Evolutionary conservation across 2,888 invertebrate species (phyloP), one percentile per base, ranked within the genome.

Genomic region (Mythimna pallens): DNA sequence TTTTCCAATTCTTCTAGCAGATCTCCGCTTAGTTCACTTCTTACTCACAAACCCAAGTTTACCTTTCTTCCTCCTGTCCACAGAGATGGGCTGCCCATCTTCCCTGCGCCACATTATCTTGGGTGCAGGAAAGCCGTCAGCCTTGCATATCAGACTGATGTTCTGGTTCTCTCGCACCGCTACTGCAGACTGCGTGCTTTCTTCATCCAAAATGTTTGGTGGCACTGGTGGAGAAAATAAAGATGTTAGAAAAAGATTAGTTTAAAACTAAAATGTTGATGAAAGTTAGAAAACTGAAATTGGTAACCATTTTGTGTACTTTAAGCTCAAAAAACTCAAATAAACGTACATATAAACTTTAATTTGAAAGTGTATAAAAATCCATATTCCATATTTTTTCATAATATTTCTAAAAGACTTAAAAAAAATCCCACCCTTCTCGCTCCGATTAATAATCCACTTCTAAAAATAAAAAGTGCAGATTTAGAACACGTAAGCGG

Each of bases 131-230:
- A 98, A 98, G 61, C 99, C 99, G 88, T 98, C 98, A 30, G 98
- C 98, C 90, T 98, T 98, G 94, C 99, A 99, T 71, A 98, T 98
- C 90, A 99, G 97, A 81, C 98, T 99, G 86, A 99, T 98, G 93
- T 99, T 99, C 94, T 99, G 99, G 94, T 99, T 98, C 96, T 99
- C 99, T 34, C 99, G 97, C 57, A 99, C 98, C 2, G 98, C 98
- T 84, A 99, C 98, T 68, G 98, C 98, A 70, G 99, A 99, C 91
- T 98, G 98, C 64, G 99, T 98, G 93, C 99, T 99, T 86, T 98
- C 98, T 52, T 98, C 97, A 92, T 99, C 99, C 93, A 99, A 95
- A 90, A 99, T 99, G 89, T 98, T 98, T 12, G 99, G 99, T 20
- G 99, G 99, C 84, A 99, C 99, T 99, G 97, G 22, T 92, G 94